phyloP scores from a whole-genome alignment of 2,113 vertebrate genomes.

The Archilochus colubris region DNA sequence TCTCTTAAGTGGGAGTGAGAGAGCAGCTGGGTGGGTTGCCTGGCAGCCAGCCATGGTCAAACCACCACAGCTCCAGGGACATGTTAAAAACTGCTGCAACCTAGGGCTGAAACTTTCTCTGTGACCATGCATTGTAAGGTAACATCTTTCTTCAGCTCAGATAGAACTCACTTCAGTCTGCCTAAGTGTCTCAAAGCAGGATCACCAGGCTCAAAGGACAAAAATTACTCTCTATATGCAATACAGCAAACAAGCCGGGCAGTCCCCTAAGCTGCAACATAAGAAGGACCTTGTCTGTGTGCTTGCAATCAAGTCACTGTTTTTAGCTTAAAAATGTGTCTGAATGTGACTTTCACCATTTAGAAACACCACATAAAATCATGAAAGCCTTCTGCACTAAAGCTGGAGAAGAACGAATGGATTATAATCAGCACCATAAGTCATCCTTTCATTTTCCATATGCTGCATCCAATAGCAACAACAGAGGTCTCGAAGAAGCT shows the following conservation, averaged over 20 bases:
- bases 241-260: background rate
- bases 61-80: background rate
- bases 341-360: background rate
- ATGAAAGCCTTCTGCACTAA: background rate
- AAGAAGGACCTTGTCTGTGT: background rate
- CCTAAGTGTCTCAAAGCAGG: background rate
- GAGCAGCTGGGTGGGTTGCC: background rate
- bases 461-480: background rate
- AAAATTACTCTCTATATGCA: background rate
- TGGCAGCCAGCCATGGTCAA: background rate
- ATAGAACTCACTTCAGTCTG: constrained; percentile 2
- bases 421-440: background rate
- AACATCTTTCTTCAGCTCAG: background rate
- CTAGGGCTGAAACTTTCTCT: background rate
- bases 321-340: background rate
- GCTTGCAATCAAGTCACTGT: background rate
- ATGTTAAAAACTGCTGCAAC: background rate
- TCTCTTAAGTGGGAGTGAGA: background rate
- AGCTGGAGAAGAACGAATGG: background rate
- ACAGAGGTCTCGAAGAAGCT: background rate
- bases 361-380: background rate
- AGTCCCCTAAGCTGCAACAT: background rate
- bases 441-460: background rate
- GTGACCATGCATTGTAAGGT: background rate
- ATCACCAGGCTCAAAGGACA: background rate